Conservation (phyloP, 2,888 invertebrate species). For the Metalampra italica region DNA sequence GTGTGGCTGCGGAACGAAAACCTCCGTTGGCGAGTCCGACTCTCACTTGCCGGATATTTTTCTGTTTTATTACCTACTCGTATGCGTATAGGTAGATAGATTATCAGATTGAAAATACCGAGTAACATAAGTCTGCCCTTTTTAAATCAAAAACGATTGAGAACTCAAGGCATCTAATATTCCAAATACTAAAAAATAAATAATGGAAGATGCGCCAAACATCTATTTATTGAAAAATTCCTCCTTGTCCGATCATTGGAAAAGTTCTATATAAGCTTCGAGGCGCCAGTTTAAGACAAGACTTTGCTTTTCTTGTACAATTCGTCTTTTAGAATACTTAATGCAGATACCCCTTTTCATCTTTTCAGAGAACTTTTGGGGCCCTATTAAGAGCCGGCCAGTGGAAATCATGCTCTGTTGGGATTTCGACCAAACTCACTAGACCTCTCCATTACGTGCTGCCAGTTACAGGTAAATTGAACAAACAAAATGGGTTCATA, state of each 20-base stretch:
- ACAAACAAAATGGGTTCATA: conserved; percentile 12
- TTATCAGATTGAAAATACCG: too few species aligned
- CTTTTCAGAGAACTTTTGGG: conserved; percentile 59
- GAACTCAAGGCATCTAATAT: conserved; percentile 6
- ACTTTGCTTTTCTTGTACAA: conserved; percentile 74
- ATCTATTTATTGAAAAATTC: conserved; percentile 67
- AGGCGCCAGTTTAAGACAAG: conserved; percentile 63
- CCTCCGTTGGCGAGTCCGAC: too few species aligned
- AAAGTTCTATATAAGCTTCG: conserved; percentile 65
- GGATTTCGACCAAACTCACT: conserved; percentile 31
- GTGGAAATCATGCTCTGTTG: conserved; percentile 54
- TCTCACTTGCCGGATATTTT: too few species aligned
- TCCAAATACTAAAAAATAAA: conserved; percentile 56
- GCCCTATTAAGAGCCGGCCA: conserved; percentile 57
- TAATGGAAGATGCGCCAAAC: conserved; percentile 62
- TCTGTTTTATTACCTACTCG: too few species aligned
- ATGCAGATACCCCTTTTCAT: conserved; percentile 70
- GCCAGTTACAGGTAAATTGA: conserved; percentile 36
- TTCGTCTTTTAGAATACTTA: conserved; percentile 70
- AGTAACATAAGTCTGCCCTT: too few species aligned
- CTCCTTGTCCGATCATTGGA: conserved; percentile 61
- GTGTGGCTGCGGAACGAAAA: too few species aligned
- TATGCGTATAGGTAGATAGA: too few species aligned
- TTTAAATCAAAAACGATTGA: too few species aligned
- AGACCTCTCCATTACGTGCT: conserved; percentile 18